Percentiles rank a stretch among this genome's conserved stretches.
phyloP scores from a whole-genome alignment of 2,113 vertebrate species.

The Lonchura striata region DNA sequence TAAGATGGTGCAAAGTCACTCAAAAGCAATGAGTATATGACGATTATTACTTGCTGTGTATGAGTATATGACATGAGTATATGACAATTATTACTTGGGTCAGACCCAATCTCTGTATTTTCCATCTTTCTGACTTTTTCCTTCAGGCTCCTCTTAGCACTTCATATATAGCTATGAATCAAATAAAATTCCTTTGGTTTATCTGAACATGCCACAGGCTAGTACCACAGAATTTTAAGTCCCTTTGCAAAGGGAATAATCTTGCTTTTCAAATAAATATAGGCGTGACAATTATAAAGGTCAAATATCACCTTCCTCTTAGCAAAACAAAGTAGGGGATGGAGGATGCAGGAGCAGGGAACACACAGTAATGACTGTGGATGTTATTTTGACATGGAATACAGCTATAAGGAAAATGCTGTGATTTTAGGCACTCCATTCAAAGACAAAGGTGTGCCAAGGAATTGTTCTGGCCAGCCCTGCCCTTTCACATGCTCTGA shows the following conservation, averaged over 20 bases:
- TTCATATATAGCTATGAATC: neutral
- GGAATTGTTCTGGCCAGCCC: neutral
- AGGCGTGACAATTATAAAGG: neutral
- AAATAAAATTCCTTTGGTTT: neutral
- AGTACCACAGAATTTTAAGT: neutral
- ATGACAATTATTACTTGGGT: neutral
- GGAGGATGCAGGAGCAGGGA: neutral
- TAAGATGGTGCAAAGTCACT: neutral
- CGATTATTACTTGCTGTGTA: too few species aligned
- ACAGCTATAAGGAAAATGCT: neutral
- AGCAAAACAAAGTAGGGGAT: neutral
- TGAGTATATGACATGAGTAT: too few species aligned
- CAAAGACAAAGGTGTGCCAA: neutral
- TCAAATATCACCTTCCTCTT: neutral
- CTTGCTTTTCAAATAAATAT: neutral
- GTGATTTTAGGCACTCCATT: neutral
- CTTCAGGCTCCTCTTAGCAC: neutral
- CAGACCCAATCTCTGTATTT: neutral
- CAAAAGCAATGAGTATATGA: neutral
- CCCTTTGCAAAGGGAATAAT: neutral
- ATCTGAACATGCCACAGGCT: neutral
- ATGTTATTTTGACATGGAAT: neutral
- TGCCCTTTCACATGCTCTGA: neutral
- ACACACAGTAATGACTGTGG: neutral
- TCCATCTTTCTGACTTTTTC: neutral